Conservation (phyloP, 2,797 vertebrate species). For the Alauda arvensis region DNA sequence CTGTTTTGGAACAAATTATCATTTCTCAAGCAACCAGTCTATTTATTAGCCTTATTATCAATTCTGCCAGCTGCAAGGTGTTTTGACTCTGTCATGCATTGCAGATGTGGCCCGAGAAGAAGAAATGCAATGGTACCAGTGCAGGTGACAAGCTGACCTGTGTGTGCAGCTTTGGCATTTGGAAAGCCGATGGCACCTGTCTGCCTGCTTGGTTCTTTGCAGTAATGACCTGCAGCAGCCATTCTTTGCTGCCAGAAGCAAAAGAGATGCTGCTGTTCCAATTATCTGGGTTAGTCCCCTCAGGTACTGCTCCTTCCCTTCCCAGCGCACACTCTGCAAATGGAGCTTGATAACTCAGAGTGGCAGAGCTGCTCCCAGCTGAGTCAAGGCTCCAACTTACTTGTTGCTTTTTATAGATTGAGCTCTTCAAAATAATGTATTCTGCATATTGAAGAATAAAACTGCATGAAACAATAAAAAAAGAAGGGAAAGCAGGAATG, state of each 20-base stretch:
- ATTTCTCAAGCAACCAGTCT: not conserved
- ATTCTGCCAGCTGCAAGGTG: conserved; percentile 10
- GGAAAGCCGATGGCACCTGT: not conserved
- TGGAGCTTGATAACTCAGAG: not conserved
- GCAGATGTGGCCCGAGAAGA: not conserved
- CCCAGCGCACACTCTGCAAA: not conserved
- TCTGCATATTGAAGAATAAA: not conserved
- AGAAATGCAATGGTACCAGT: fast-evolving
- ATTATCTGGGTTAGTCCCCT: conserved; percentile 22
- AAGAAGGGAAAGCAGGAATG: not conserved
- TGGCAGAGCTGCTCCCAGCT: conserved; percentile 8
- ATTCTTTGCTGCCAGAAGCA: not conserved
- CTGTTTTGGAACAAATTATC: conserved; percentile 3
- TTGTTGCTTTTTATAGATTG: conserved; percentile 33
- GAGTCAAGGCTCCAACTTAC: not conserved
- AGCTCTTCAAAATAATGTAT: not conserved
- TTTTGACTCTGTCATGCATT: fast-evolving
- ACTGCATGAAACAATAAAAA: not conserved
- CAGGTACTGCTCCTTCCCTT: not conserved
- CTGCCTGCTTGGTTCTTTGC: not conserved
- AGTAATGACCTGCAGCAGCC: not conserved
- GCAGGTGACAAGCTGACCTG: fast-evolving
- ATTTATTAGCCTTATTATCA: not conserved
- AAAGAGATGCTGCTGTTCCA: not conserved
- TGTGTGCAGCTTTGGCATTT: not conserved